Base-by-base conservation (phyloP, 2,888 invertebrate genomes). In the Trachelus iudaicus region DNA sequence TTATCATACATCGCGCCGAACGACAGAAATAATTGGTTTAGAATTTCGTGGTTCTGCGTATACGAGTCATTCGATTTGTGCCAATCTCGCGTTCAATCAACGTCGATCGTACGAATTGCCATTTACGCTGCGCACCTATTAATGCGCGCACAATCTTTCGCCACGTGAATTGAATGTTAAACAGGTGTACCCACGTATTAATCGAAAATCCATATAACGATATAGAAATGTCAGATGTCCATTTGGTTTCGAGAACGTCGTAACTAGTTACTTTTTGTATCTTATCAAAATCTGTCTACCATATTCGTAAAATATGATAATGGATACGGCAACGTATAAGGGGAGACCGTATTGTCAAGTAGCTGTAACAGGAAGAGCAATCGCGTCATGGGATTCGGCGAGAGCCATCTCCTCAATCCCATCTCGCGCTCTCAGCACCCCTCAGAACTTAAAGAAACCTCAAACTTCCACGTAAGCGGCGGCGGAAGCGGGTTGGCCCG, bases 91-190 rank as follows among this genome's bases (percentile, higher is more conserved):
- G 83, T 84, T 85, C 81, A 81, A 83, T 81, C 79, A 81, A 81
- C 85, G 85, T 83, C 85, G 85, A 84, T 85, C 82, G 83, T 79
- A 79, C 80, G 81, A 75, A 73, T 79, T 75, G 76, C 78, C 80
- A 81, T 85, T 84, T 83, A 81, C 78, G 77, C 76, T 79, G 80
- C 75, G 71, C 69, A 80, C 80, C 81, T 74, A 83, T 85, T 85
- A 85, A 85, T 85, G 85, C 82, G 78, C 77, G 79, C 75, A 34
- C 81, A 79, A 84, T 82, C 82, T 84, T 84, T 80, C 77, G 80
- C 78, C 79, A 83, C 85, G 83, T 84, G 85, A 79, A 82, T 79
- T 76, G 84, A 83, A 85, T 77, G 82, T 77, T 82, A 84, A 85
- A 80, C 81, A 83, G 78, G 82, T 81, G 15, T 40, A 40, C 15